Percentiles rank a stretch among this genome's conserved stretches.
These are phyloP conservation scores for Sebastes goodei DNA, from an alignment of 2,797 vertebrate genomes.

Conservation along the genomic window DNA sequence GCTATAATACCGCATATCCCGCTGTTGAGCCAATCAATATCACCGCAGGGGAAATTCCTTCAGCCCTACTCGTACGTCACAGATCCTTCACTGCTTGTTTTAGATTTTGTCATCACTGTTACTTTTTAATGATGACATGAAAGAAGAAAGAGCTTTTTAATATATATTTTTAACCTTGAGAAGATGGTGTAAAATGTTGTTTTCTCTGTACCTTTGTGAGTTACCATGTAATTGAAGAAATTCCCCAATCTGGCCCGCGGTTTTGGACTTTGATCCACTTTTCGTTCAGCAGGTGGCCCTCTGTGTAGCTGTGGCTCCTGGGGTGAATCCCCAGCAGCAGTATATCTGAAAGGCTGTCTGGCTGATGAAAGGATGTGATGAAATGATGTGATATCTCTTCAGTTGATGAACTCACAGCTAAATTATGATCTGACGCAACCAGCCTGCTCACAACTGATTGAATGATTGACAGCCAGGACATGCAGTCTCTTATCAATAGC, in stretches of 20 bases:
- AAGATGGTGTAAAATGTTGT: background rate
- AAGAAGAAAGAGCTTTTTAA: background rate
- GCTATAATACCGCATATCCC: no score
- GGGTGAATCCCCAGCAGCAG: constrained; percentile 28
- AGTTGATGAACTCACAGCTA: constrained; percentile 60
- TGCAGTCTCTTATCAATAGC: constrained; percentile 53
- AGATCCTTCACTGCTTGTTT: background rate
- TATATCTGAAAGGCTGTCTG: constrained; percentile 51
- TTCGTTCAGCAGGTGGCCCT: constrained; percentile 20
- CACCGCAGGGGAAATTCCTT: no score
- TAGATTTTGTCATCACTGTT: background rate
- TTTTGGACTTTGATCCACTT: constrained; percentile 45
- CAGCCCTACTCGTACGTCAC: background rate
- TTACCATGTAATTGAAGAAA: constrained; percentile 4
- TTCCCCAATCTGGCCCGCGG: background rate
- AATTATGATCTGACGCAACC: constrained; percentile 63
- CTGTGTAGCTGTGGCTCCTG: constrained; percentile 12
- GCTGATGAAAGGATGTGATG: constrained; percentile 67
- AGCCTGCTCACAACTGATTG: constrained; percentile 33
- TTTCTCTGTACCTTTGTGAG: constrained; percentile 18
- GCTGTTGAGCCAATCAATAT: no score
- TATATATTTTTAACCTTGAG: background rate
- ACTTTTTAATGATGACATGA: background rate
- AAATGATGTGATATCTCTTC: constrained; percentile 66
- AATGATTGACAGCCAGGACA: constrained; percentile 59